A percentile compares a stretch with the other conserved stretches of the same genome.
phyloP scores from a whole-genome alignment of 1,140 invertebrate species.

The Coenobita brevimanus region DNA sequence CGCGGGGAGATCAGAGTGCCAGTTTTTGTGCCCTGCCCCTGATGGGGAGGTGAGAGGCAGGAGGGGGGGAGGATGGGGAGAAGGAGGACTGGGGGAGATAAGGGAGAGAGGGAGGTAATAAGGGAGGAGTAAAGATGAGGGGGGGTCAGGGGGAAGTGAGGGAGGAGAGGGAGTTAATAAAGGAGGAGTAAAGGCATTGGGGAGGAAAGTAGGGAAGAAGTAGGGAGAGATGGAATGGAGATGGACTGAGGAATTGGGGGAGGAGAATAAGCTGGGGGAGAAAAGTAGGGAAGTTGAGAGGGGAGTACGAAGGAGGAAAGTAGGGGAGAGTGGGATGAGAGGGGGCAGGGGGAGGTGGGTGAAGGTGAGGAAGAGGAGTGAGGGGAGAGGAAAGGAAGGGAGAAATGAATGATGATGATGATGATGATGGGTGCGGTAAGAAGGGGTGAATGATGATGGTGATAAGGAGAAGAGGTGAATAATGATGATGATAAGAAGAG shows the following conservation, averaged over 20 bases:
- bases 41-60: background rate
- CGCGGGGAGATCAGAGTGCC: too few species aligned
- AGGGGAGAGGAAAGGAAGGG: background rate
- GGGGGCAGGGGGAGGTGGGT: background rate
- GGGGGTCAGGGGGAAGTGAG: background rate
- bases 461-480: background rate
- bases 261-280: background rate
- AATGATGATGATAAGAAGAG: background rate
- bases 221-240: background rate
- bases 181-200: background rate
- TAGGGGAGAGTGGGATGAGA: too few species aligned
- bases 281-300: background rate
- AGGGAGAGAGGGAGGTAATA: background rate
- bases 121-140: background rate
- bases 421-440: background rate
- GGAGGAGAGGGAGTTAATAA: background rate
- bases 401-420: background rate
- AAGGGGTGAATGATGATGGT: background rate
- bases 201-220: background rate
- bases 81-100: conserved; percentile 18
- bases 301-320: background rate
- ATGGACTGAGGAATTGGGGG: background rate
- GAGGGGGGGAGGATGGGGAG: conserved; percentile 46
- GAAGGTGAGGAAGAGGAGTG: background rate
- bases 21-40: too few species aligned